phyloP scores from a whole-genome alignment of 2,113 vertebrate genomes.

The Cochlearius cochlearius region DNA sequence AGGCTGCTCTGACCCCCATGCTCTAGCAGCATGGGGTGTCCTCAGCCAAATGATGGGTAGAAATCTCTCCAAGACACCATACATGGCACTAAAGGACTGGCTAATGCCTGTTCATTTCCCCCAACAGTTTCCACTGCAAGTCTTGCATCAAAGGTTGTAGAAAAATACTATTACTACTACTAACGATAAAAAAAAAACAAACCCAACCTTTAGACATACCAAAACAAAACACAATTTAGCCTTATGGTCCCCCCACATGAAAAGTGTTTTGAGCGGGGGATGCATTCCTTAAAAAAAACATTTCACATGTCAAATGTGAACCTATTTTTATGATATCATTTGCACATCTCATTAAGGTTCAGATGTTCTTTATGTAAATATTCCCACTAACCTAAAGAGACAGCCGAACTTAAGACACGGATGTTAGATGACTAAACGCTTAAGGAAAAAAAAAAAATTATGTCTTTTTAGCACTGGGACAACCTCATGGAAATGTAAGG shows the following conservation, averaged over 20 bases:
- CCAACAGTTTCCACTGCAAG: not conserved
- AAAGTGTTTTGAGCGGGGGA: not conserved
- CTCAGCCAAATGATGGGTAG: not conserved
- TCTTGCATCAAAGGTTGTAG: not conserved
- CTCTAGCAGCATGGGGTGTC: fast-evolving
- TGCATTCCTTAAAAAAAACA: not conserved
- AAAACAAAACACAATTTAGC: not conserved
- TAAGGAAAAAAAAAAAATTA: not conserved
- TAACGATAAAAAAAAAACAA: too few species aligned
- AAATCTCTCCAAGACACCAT: not conserved
- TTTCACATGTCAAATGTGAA: not conserved
- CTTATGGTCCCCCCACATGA: not conserved
- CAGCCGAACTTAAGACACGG: not conserved
- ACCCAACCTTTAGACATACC: not conserved
- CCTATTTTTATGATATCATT: not conserved
- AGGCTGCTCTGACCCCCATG: not conserved
- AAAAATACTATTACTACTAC: not conserved
- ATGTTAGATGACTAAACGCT: not conserved
- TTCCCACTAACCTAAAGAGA: not conserved
- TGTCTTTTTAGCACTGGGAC: not conserved
- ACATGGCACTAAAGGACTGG: not conserved
- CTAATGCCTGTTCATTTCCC: not conserved
- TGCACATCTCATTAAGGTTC: not conserved
- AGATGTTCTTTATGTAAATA: not conserved
- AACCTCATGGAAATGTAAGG: not conserved